phyloP scores from a whole-genome alignment of 2,888 invertebrate species.

The Linnaemya vulpina region DNA sequence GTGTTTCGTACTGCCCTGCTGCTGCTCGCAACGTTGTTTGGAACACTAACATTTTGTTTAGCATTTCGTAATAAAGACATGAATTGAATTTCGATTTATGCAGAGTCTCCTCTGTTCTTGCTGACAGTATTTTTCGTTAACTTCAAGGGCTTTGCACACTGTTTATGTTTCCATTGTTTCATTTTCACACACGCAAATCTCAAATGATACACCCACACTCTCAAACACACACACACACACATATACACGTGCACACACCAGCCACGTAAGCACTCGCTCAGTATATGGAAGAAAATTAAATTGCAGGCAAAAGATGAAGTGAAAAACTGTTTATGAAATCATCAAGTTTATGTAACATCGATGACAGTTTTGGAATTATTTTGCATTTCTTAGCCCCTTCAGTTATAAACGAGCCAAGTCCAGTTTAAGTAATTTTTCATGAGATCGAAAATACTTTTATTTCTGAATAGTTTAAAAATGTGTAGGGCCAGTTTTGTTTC shows the following conservation, averaged over 20 bases:
- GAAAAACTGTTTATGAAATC: conserved; percentile 23
- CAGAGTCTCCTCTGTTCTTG: not conserved
- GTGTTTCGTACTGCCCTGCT: not conserved
- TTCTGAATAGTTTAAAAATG: no score
- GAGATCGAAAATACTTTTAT: no score
- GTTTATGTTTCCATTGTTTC: not conserved
- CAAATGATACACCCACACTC: not conserved
- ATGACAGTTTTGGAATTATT: not conserved
- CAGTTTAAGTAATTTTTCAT: no score
- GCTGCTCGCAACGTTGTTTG: not conserved
- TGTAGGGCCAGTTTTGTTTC: no score
- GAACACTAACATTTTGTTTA: not conserved
- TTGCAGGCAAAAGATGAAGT: not conserved
- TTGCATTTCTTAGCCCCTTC: no score
- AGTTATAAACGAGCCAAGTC: no score
- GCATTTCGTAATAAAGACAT: conserved; percentile 4
- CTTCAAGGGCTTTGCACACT: not conserved
- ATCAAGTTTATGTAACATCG: conserved; percentile 14
- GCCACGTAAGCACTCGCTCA: not conserved
- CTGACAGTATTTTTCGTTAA: not conserved
- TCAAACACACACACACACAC: not conserved
- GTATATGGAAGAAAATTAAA: conserved; percentile 4
- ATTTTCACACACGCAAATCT: not conserved
- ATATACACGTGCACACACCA: not conserved
- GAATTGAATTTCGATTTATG: conserved; percentile 50